Conservation (phyloP, 2,113 vertebrate genomes). For the Paracanthobrama guichenoti region DNA sequence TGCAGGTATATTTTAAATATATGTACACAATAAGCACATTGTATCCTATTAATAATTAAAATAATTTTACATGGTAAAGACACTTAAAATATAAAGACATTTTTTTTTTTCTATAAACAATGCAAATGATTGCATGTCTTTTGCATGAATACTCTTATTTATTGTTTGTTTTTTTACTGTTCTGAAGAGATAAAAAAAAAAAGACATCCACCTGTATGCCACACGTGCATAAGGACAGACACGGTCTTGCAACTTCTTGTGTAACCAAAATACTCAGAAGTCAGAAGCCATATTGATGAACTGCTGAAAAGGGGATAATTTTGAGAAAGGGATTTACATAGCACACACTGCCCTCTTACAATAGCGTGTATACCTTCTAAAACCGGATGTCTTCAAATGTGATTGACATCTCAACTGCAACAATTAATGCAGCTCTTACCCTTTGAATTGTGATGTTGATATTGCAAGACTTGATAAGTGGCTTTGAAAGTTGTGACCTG, state of each 20-base stretch:
- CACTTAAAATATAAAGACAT: no score
- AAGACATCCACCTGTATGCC: not conserved
- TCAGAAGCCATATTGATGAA: not conserved
- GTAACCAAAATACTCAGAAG: not conserved
- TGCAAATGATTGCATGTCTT: no score
- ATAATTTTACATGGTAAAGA: no score
- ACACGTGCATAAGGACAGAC: not conserved
- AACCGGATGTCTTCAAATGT: not conserved
- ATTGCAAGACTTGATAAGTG: not conserved
- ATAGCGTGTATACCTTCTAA: not conserved
- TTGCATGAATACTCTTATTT: no score
- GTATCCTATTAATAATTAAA: no score
- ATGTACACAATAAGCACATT: no score
- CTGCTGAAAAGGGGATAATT: not conserved
- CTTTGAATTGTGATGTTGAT: not conserved
- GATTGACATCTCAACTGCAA: not conserved
- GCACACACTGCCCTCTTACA: not conserved
- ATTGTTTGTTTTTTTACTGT: no score
- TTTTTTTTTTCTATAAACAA: no score
- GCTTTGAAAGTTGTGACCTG: slow-evolving; percentile 10
- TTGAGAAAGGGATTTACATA: slow-evolving; percentile 4
- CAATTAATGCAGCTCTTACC: not conserved
- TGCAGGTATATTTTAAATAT: no score
- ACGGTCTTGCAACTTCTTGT: not conserved
- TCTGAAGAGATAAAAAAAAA: not conserved